These are phyloP conservation scores for Scolanthus callimorphus DNA, from an alignment of 92 coral and sea anemone species.

Conservation along the genomic window DNA sequence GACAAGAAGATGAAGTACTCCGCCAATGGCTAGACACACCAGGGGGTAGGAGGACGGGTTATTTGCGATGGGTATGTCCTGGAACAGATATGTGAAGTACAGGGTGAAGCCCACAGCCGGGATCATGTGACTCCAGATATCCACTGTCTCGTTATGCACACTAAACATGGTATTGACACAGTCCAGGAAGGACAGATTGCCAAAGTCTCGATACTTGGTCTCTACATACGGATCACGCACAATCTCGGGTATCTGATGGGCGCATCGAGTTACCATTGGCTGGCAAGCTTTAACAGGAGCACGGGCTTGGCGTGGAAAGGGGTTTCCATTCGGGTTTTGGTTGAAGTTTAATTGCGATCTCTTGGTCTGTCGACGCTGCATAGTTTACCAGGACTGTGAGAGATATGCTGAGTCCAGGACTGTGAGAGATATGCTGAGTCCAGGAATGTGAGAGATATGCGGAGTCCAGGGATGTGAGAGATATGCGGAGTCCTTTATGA, in stretches of 20 bases:
- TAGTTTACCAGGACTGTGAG: too few species aligned
- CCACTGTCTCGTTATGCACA: conserved; percentile 71
- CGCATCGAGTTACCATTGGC: too few species aligned
- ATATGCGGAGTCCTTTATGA: too few species aligned
- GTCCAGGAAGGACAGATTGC: conserved; percentile 9
- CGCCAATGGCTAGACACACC: conserved; percentile 71
- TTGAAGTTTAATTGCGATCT: too few species aligned
- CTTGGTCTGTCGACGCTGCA: too few species aligned
- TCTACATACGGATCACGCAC: neutral
- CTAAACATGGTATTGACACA: conserved; percentile 68
- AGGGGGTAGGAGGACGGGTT: conserved; percentile 75
- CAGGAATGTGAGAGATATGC: too few species aligned
- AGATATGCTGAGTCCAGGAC: too few species aligned
- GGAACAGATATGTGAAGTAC: conserved; percentile 42
- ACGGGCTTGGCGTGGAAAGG: too few species aligned
- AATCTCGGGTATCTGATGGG: neutral
- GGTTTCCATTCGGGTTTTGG: too few species aligned
- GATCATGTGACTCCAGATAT: conserved; percentile 87
- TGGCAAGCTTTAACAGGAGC: too few species aligned
- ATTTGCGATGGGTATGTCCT: conserved; percentile 32
- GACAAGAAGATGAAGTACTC: conserved; percentile 45
- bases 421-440: too few species aligned
- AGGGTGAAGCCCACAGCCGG: conserved; percentile 48
- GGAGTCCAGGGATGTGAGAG: too few species aligned
- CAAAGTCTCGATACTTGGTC: neutral